A percentile compares a stretch with the other conserved stretches of the same genome.
These are phyloP conservation scores for Myrmecobius fasciatus DNA, from an alignment of 2,113 vertebrate species.

Conservation along the genomic window DNA sequence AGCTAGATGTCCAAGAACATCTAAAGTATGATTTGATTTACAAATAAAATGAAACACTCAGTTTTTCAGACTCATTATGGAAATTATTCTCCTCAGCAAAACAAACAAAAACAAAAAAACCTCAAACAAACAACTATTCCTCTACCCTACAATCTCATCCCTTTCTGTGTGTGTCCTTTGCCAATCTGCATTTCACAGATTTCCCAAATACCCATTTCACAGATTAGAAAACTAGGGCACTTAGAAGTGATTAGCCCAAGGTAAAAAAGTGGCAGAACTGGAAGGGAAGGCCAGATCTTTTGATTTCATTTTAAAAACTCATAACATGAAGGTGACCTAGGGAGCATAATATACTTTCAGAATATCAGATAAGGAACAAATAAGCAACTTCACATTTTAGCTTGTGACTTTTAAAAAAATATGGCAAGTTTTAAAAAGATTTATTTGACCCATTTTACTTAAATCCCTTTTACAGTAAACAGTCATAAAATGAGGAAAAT, in stretches of 20 bases:
- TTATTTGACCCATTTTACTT: slow-evolving; percentile 32
- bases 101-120: not conserved
- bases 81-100: not conserved
- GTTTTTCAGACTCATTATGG: not conserved
- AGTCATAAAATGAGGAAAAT: slow-evolving; percentile 63
- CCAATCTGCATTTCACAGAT: not conserved
- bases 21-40: not conserved
- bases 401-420: slow-evolving; percentile 46
- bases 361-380: not conserved
- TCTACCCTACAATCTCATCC: not conserved
- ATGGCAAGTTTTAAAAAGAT: slow-evolving; percentile 31
- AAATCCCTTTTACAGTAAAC: slow-evolving; percentile 43
- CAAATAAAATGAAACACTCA: not conserved
- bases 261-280: not conserved
- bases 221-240: not conserved
- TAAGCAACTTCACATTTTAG: not conserved
- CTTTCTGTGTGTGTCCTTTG: not conserved
- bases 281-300: not conserved
- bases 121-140: not conserved
- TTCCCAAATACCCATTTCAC: not conserved
- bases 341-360: not conserved
- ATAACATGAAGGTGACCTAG: not conserved
- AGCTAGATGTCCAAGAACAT: not conserved
- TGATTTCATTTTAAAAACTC: not conserved
- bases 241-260: not conserved